Base-by-base conservation (phyloP, 2,113 vertebrate genomes). In the Barbus barbus region DNA sequence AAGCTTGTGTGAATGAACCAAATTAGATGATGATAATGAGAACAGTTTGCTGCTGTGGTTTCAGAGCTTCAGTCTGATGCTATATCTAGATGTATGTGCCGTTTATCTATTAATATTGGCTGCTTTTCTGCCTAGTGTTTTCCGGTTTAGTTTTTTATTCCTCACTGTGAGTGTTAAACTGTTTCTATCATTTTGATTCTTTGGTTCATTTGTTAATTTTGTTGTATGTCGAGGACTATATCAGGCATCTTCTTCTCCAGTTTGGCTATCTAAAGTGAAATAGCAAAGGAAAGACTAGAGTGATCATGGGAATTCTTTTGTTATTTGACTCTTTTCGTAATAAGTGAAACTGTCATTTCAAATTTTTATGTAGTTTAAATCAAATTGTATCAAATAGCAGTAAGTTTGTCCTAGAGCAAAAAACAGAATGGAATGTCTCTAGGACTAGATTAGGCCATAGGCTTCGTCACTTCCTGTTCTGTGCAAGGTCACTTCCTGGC, bases 401-500 rank as follows among this genome's bases (percentile, higher is more conserved):
- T 36, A 4, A 22, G 33, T 71, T 58, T 58, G 9, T 58, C 53
- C 53, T 58, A n/a, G 20, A 58, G 7, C 2, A 31, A 79, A 80
- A 81, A 79, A 87, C 36, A 65, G 69, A 87, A 75, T 69, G 83
- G 81, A 83, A 87, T 82, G 78, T 82, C 83, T 87, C 65, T 69
- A 22, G n/a, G 83, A 88, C 86, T 84, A 90, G 79, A 85, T 84
- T 56, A 80, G 88, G 90, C 88, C 83, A 82, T 63, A 72, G 86
- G 82, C 89, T 89, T 87, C 91, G 91, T 93, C 91, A 92, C 91
- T 93, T 95, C 93, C 93, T 93, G 91, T 94, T 91, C 92, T 92
- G 90, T 89, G 90, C 90, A 81, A 92, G 92, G 92, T 93, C 91
- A 93, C 87, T 94, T 94, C 93, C 94, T 92, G 93, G 84, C 91